These are phyloP conservation scores for Corythucha ciliata DNA, from an alignment of 2,888 invertebrate genomes.

Conservation along the genomic window DNA sequence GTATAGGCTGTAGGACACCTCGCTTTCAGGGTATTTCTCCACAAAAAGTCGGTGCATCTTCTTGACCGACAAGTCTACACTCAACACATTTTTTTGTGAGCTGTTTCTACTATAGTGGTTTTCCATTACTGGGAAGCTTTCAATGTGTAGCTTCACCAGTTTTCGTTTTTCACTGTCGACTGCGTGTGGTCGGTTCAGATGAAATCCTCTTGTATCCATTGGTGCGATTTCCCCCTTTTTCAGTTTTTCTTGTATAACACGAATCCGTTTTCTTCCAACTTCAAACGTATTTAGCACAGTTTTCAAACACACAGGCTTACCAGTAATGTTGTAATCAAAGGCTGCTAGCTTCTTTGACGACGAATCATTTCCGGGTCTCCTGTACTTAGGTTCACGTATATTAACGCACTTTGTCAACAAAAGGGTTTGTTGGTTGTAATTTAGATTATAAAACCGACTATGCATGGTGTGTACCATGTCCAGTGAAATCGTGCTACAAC, in stretches of 20 bases:
- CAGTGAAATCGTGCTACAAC: conserved; percentile 1
- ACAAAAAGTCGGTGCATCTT: conserved; percentile 24
- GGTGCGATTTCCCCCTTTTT: conserved; percentile 4
- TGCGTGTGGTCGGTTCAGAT: conserved; percentile 6
- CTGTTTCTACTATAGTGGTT: conserved; percentile 21
- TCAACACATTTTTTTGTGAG: conserved; percentile 15
- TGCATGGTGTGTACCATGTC: not conserved
- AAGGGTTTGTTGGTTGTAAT: no score
- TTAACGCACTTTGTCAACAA: no score
- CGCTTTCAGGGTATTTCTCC: conserved; percentile 19
- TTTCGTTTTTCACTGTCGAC: no score
- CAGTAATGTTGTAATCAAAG: not conserved
- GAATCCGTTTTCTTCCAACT: conserved; percentile 2
- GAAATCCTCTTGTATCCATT: conserved; percentile 3
- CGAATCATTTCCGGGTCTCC: not conserved
- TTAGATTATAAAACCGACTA: no score
- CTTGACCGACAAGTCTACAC: conserved; percentile 14
- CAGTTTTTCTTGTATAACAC: conserved; percentile 3
- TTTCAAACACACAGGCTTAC: not conserved
- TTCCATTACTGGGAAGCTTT: conserved; percentile 21
- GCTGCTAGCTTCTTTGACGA: not conserved
- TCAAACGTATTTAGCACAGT: conserved; percentile 2
- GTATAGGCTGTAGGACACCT: conserved; percentile 8
- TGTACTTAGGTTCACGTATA: no score
- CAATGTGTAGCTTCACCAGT: conserved; percentile 18